Conservation (phyloP, 2,888 invertebrate species). For the Podabrus alpinus region DNA sequence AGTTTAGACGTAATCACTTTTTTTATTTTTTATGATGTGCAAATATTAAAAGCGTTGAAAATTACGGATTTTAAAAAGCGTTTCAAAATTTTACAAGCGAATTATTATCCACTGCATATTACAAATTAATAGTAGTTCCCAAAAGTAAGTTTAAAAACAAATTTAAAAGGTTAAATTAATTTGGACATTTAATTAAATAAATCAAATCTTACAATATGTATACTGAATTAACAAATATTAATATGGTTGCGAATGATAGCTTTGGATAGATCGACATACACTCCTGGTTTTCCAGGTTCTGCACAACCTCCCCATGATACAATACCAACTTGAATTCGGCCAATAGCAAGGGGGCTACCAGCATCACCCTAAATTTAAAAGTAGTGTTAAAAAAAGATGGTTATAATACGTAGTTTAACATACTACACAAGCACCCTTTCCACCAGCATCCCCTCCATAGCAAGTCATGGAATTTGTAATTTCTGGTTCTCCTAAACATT, state of each 20-base stretch:
- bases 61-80: too few species aligned
- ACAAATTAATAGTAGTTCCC: too few species aligned
- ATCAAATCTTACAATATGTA: not conserved
- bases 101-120: too few species aligned
- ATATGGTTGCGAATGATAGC: not conserved
- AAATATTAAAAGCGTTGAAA: too few species aligned
- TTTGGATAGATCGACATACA: not conserved
- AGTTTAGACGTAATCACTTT: too few species aligned
- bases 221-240: not conserved
- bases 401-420: not conserved
- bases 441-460: not conserved
- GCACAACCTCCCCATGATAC: conserved; percentile 5
- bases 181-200: too few species aligned
- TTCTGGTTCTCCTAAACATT: not conserved
- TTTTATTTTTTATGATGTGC: too few species aligned
- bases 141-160: too few species aligned
- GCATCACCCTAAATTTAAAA: not conserved
- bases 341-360: not conserved
- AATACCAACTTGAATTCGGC: not conserved
- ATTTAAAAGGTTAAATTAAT: too few species aligned
- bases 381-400: not conserved
- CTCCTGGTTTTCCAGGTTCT: not conserved
- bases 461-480: too few species aligned
- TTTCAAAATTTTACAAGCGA: too few species aligned
- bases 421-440: conserved; percentile 6